phyloP scores from a whole-genome alignment of 2,797 vertebrate species.

The Benthosema pterotum region DNA sequence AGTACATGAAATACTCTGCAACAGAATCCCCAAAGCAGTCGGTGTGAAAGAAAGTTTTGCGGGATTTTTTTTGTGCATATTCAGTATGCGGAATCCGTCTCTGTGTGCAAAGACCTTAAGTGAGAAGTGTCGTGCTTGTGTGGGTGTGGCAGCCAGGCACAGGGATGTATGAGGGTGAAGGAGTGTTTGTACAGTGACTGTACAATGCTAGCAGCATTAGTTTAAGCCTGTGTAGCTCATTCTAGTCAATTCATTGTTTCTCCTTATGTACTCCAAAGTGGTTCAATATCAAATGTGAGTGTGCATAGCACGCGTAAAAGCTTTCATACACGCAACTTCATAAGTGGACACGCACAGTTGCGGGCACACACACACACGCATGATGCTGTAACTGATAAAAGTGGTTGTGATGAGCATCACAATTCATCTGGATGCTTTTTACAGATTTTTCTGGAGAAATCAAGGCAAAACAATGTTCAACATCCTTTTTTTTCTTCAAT shows the following conservation, averaged over 20 bases:
- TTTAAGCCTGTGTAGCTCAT: conserved; percentile 52
- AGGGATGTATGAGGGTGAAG: conserved; percentile 46
- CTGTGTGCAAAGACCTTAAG: no score
- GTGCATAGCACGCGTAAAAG: conserved; percentile 17
- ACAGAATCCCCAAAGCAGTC: no score
- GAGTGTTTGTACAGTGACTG: conserved; percentile 26
- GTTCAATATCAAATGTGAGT: conserved; percentile 47
- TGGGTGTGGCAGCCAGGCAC: conserved; percentile 56
- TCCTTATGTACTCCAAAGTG: no score
- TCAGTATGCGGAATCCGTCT: no score
- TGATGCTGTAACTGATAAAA: conserved; percentile 37
- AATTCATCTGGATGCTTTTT: conserved; percentile 35
- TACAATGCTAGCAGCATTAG: conserved; percentile 55
- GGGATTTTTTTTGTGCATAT: no score
- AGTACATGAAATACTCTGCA: no score
- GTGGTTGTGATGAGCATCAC: conserved; percentile 44
- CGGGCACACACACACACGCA: conserved; percentile 43
- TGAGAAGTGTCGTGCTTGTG: conserved; percentile 46
- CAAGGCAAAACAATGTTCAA: conserved; percentile 60
- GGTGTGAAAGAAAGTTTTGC: no score
- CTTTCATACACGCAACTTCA: conserved; percentile 24
- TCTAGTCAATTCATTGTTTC: conserved; percentile 56
- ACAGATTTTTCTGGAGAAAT: conserved; percentile 42
- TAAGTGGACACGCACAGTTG: conserved; percentile 36
- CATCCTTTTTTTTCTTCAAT: conserved; percentile 39